Evolutionary conservation across 2,113 vertebrate species (phyloP).

Genomic region (Herpailurus yagouaroundi): DNA sequence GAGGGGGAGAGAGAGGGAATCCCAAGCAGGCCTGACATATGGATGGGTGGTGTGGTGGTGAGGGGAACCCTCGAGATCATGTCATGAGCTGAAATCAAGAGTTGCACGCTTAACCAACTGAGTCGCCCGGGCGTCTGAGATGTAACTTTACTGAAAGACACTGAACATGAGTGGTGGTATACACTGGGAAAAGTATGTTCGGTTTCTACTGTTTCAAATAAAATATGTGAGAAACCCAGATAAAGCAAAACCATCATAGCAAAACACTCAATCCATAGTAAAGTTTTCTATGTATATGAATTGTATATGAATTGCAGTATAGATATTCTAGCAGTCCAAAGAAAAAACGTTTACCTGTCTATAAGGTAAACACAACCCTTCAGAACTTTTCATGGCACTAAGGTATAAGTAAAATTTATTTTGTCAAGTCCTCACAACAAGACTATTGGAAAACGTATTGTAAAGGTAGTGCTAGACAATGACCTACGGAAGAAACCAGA

Average conservation of each 20-base stretch:
- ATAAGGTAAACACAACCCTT: background rate
- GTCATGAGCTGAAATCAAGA: too few relatives aligned
- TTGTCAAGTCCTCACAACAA: background rate
- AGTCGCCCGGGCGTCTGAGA: background rate
- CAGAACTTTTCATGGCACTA: background rate
- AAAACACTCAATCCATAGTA: background rate
- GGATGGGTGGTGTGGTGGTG: too few relatives aligned
- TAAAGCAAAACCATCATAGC: background rate
- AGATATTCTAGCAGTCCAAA: background rate
- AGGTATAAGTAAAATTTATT: slow-evolving; percentile 17
- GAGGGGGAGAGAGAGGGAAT: too few relatives aligned
- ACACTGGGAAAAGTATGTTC: background rate
- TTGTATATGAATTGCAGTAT: background rate
- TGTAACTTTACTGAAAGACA: background rate
- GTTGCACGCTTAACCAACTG: too few relatives aligned
- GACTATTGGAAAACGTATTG: background rate
- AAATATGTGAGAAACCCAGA: background rate
- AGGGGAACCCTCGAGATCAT: too few relatives aligned
- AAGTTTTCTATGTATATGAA: background rate
- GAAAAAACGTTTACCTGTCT: background rate
- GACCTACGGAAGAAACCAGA: background rate
- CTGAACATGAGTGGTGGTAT: background rate
- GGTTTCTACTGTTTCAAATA: background rate
- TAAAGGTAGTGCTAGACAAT: background rate
- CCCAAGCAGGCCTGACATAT: too few relatives aligned